Evolutionary conservation across 2,888 invertebrate genomes (phyloP).

Genomic region (Tiliacea aurago): DNA sequence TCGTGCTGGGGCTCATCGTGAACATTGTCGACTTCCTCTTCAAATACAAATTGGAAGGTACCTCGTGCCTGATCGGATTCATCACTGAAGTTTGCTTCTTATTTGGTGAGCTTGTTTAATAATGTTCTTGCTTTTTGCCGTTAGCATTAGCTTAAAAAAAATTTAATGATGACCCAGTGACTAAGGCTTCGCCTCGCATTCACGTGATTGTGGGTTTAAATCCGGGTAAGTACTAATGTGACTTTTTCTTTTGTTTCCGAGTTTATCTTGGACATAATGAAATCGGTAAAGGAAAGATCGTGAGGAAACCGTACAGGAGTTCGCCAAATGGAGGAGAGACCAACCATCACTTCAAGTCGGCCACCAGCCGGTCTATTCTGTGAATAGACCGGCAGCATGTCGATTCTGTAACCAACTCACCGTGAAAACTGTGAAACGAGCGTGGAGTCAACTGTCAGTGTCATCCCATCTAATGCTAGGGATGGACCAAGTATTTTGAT

Average conservation of each 20-base stretch:
- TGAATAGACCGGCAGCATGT: too few species aligned
- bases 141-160: neutral
- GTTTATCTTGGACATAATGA: neutral
- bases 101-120: slow-evolving; percentile 73
- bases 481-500: too few species aligned
- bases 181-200: neutral
- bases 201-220: neutral
- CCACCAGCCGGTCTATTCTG: too few species aligned
- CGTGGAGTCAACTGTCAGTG: too few species aligned
- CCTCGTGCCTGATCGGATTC: slow-evolving; percentile 69
- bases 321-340: too few species aligned
- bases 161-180: too few species aligned
- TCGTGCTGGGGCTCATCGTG: slow-evolving; percentile 77
- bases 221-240: neutral
- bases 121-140: neutral
- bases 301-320: neutral
- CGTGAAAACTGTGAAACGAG: too few species aligned
- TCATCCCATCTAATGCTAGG: too few species aligned
- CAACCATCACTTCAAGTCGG: too few species aligned
- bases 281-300: neutral
- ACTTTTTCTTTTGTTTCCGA: neutral
- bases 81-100: slow-evolving; percentile 78
- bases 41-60: slow-evolving; percentile 66
- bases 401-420: too few species aligned
- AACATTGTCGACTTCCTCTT: slow-evolving; percentile 76